phyloP scores from a whole-genome alignment of 1,140 invertebrate genomes.

The Pygmarrhopalites habei region DNA sequence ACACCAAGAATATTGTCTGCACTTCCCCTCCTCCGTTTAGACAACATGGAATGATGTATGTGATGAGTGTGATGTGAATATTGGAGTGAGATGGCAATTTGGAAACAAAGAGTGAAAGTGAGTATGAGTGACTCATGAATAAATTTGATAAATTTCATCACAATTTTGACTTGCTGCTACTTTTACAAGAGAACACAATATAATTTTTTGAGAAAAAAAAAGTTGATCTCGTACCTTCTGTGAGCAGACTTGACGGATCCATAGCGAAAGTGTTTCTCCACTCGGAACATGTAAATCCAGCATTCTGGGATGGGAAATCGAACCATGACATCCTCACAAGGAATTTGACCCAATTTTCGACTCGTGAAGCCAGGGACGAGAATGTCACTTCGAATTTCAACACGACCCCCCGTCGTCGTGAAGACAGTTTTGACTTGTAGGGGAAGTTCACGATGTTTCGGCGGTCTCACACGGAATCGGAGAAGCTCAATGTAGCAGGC shows the following conservation, averaged over 20 bases:
- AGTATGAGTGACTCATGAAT: too few relatives aligned
- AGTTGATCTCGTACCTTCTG: constrained; percentile 52
- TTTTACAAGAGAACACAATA: too few relatives aligned
- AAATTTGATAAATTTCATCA: too few relatives aligned
- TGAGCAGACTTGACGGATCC: constrained; percentile 97
- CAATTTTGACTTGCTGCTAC: too few relatives aligned
- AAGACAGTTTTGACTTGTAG: constrained; percentile 84
- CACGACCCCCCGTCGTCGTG: constrained; percentile 74
- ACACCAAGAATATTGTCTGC: too few relatives aligned
- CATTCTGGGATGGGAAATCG: constrained; percentile 96
- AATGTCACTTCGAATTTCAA: constrained; percentile 88
- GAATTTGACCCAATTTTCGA: constrained; percentile 86
- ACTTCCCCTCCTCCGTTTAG: too few relatives aligned
- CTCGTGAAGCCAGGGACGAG: constrained; percentile 93
- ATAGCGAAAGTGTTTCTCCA: constrained; percentile 96
- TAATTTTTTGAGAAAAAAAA: not conserved
- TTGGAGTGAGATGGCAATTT: too few relatives aligned
- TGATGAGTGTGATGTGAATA: too few relatives aligned
- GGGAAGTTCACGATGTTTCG: constrained; percentile 92
- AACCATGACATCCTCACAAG: constrained; percentile 95
- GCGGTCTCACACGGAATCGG: constrained; percentile 91
- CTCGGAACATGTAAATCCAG: constrained; percentile 98
- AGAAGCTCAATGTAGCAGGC: constrained; percentile 96
- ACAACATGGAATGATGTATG: too few relatives aligned
- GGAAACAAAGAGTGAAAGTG: too few relatives aligned